Evolutionary conservation across 2,888 invertebrate genomes (phyloP), one percentile per base, ranked within the genome.

Genomic region (Minunthozetes semirufus): DNA sequence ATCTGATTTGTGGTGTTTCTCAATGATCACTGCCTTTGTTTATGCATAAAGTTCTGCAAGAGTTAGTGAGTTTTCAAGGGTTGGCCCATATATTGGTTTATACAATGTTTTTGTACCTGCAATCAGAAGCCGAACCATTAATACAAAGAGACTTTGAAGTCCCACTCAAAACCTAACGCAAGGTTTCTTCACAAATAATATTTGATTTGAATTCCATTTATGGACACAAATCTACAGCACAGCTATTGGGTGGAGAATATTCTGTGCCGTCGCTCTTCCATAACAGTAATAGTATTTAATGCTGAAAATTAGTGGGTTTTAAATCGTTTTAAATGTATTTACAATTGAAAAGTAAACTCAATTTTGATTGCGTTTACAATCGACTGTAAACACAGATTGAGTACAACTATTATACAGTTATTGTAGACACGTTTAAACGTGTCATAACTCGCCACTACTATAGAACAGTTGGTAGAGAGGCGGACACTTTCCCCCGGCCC

Each of bases 341-440:
- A 61, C 61, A 33, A 61, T 29, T 33, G 61, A 61, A 33, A 61
- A 15, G 33, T 61, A 61, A 61, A 29, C 33, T 61, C 22, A 59
- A 59, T 19, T 25, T 27, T 59, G 59, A 59, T 59, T 59, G 15
- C 59, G 19, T 19, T 13, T 27, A 22, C 27, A 59, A 59, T 27
- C 9, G n/a, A n/a, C 22, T 19, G 22, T 13, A n/a, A 53, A 53
- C 48, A 19, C 22, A 53, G n/a, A 59, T 33, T 29, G 61, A 61
- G 61, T 61, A 61, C 61, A 61, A n/a, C 27, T 61, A 25, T 29
- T 25, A 15, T 61, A 17, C 2, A 61, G 15, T 33, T 61, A 61
- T 61, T 61, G 61, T 61, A 61, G 61, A 61, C 61, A 61, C 61
- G 61, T 61, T 61, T 61, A 61, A 61, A 61, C 61, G 61, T 61